phyloP scores from a whole-genome alignment of 2,888 invertebrate species.

The Escarpia spicata region DNA sequence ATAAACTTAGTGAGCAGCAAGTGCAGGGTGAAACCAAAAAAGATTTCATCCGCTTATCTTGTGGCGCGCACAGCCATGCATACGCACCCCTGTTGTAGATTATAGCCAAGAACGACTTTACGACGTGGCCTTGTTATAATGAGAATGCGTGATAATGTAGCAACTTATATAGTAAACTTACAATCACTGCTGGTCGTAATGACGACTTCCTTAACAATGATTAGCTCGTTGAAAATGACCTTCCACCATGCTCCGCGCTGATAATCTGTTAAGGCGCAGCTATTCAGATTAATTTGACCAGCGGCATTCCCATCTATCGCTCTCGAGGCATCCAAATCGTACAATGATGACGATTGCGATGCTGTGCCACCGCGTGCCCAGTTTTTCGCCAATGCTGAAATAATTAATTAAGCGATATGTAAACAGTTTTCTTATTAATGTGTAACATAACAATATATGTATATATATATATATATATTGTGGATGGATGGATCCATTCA shows the following conservation, averaged over 20 bases:
- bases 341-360: neutral
- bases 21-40: no score
- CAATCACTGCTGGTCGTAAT: neutral
- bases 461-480: no score
- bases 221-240: neutral
- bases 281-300: neutral
- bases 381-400: neutral
- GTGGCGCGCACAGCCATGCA: no score
- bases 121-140: no score
- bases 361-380: neutral
- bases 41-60: no score
- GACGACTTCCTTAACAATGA: neutral
- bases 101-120: no score
- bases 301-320: neutral
- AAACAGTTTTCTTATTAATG: no score
- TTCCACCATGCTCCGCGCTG: neutral
- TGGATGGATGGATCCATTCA: no score
- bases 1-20: no score
- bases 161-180: neutral
- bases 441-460: no score
- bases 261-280: neutral
- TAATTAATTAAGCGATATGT: neutral
- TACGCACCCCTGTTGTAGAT: no score
- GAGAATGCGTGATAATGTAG: neutral
- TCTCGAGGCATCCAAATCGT: neutral